phyloP scores from a whole-genome alignment of 1,140 invertebrate species.

The Brevipalpus yothersi region DNA sequence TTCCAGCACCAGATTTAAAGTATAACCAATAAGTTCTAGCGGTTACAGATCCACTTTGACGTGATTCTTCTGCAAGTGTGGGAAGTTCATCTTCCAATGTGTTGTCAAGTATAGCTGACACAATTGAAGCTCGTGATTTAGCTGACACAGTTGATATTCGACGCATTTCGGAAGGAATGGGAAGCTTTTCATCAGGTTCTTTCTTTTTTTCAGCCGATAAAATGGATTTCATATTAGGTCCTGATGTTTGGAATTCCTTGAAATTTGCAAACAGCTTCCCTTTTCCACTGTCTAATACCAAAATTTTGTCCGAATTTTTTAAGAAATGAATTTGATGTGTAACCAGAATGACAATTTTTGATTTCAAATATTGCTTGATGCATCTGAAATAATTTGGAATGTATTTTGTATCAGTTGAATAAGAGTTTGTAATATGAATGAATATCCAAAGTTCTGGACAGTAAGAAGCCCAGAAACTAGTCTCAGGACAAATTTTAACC shows the following conservation, averaged over 20 bases:
- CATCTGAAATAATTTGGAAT: slow-evolving; percentile 5
- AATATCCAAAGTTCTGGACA: too few species aligned
- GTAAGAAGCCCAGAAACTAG: too few species aligned
- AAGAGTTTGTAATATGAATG: too few species aligned
- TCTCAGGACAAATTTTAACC: too few species aligned
- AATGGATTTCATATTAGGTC: too few species aligned
- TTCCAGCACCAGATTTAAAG: not conserved
- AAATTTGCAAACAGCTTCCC: slow-evolving; percentile 2
- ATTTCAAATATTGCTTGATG: slow-evolving; percentile 24
- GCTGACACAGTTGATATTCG: not conserved
- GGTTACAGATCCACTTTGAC: slow-evolving; percentile 8
- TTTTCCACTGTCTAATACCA: slow-evolving; percentile 19
- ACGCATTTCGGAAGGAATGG: not conserved
- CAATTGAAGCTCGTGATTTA: not conserved
- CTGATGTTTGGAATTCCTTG: slow-evolving; percentile 1
- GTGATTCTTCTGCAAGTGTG: slow-evolving; percentile 9
- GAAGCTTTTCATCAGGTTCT: not conserved
- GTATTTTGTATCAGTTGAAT: not conserved
- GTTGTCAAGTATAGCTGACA: not conserved
- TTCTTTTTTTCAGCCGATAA: not conserved
- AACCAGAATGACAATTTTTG: slow-evolving; percentile 39
- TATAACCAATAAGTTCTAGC: slow-evolving; percentile 5
- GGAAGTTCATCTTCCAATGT: not conserved
- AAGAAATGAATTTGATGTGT: slow-evolving; percentile 31
- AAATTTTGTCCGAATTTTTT: slow-evolving; percentile 5